Conservation (phyloP, 2,113 vertebrate genomes). For the Lasiurus cinereus region DNA sequence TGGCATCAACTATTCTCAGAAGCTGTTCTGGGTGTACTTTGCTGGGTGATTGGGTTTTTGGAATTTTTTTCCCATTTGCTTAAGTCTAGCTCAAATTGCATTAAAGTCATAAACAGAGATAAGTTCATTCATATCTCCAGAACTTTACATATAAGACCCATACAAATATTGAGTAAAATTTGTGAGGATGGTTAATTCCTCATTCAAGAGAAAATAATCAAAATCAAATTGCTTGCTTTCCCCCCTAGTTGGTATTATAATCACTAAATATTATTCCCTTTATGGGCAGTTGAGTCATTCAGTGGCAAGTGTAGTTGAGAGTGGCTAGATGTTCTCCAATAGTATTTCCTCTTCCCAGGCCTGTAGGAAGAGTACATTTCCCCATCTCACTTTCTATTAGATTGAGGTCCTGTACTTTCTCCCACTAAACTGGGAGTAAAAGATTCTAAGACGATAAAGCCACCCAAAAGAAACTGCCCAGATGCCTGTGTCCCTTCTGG, state of each 20-base stretch:
- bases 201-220: conserved; percentile 18
- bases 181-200: neutral
- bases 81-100: neutral
- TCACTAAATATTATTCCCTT: neutral
- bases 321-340: neutral
- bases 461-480: neutral
- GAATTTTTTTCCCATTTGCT: neutral
- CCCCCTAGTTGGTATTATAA: neutral
- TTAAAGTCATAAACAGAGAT: conserved; percentile 13
- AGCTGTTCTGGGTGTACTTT: neutral
- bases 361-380: neutral
- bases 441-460: neutral
- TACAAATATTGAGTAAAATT: neutral
- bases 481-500: neutral
- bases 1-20: conserved; percentile 8
- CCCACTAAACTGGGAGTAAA: neutral
- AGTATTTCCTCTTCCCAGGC: neutral
- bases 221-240: neutral
- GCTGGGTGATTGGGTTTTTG: neutral
- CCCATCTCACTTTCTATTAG: neutral
- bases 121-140: neutral
- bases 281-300: neutral
- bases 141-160: neutral
- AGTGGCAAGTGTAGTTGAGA: neutral
- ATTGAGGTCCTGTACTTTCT: neutral